Evolutionary conservation across 2,797 vertebrate species (phyloP).

Genomic region (Centropyge bicolor): DNA sequence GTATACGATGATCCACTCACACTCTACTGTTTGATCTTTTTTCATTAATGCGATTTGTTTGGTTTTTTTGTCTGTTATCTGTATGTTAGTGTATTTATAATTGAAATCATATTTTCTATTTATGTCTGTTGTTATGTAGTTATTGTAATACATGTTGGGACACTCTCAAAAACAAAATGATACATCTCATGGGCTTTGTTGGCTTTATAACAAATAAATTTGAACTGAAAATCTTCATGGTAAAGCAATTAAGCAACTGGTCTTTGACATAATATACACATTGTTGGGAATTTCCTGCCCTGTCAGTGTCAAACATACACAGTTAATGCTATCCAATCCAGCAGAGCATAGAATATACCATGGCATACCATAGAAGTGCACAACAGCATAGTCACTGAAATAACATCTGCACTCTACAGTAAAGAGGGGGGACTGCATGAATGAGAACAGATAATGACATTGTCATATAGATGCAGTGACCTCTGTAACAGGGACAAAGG

Average conservation of each 20-base stretch:
- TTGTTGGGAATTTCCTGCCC: not conserved
- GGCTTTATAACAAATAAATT: too few relatives aligned
- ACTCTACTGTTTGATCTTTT: too few relatives aligned
- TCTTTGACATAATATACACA: not conserved
- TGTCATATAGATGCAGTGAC: slow-evolving; percentile 53
- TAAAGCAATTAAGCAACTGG: not conserved
- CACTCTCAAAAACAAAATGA: not conserved
- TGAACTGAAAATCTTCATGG: not conserved
- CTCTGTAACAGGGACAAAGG: slow-evolving; percentile 52
- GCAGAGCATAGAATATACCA: slow-evolving; percentile 52
- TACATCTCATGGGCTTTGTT: too few relatives aligned
- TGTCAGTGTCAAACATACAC: not conserved
- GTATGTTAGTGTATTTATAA: too few relatives aligned
- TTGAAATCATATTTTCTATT: too few relatives aligned
- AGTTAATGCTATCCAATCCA: slow-evolving; percentile 23
- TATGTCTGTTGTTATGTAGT: too few relatives aligned
- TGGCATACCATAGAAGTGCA: slow-evolving; percentile 36
- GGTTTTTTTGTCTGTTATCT: too few relatives aligned
- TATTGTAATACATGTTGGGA: too few relatives aligned
- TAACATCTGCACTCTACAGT: slow-evolving; percentile 46
- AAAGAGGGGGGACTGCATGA: slow-evolving; percentile 35
- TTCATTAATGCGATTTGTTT: too few relatives aligned
- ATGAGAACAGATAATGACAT: slow-evolving; percentile 53
- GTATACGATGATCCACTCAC: too few relatives aligned
- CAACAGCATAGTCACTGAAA: slow-evolving; percentile 36